Evolutionary conservation across 2,888 invertebrate species (phyloP).

Genomic region (Ectropis crepuscularia): DNA sequence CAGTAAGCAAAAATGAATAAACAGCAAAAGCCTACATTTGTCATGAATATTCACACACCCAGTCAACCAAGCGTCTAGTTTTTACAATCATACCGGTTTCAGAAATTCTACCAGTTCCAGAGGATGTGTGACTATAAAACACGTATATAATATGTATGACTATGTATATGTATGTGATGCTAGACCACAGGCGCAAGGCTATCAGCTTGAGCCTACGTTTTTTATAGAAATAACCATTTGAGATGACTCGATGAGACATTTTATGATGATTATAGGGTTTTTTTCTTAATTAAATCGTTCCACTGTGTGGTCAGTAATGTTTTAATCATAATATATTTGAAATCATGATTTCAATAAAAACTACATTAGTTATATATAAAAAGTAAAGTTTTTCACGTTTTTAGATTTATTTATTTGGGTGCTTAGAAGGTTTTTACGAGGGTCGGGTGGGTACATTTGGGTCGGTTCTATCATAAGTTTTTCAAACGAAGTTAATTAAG

Average conservation of each 20-base stretch:
- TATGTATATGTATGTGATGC: slow-evolving; percentile 13
- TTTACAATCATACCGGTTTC: slow-evolving; percentile 27
- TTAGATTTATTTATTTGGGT: too few species aligned
- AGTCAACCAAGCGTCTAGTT: slow-evolving; percentile 21
- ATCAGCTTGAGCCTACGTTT: slow-evolving; percentile 55
- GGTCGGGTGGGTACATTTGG: too few species aligned
- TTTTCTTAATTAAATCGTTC: slow-evolving; percentile 3
- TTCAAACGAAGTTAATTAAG: too few species aligned
- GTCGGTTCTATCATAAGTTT: too few species aligned
- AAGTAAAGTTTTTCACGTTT: too few species aligned
- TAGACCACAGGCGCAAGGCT: slow-evolving; percentile 58
- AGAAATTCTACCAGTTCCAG: slow-evolving; percentile 25
- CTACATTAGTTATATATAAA: background rate
- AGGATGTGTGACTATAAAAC: slow-evolving; percentile 42
- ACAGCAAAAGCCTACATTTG: slow-evolving; percentile 5
- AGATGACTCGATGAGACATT: slow-evolving; percentile 30
- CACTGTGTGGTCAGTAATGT: background rate
- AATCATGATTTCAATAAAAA: background rate
- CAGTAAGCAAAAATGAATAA: slow-evolving; percentile 1
- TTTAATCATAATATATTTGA: background rate
- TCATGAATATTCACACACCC: slow-evolving; percentile 19
- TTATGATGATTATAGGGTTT: slow-evolving; percentile 6
- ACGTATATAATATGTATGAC: slow-evolving; percentile 26
- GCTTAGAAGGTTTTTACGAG: too few species aligned
- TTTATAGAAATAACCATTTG: slow-evolving; percentile 46